Conservation (phyloP, 2,113 vertebrate species). For the Syrrhaptes paradoxus region DNA sequence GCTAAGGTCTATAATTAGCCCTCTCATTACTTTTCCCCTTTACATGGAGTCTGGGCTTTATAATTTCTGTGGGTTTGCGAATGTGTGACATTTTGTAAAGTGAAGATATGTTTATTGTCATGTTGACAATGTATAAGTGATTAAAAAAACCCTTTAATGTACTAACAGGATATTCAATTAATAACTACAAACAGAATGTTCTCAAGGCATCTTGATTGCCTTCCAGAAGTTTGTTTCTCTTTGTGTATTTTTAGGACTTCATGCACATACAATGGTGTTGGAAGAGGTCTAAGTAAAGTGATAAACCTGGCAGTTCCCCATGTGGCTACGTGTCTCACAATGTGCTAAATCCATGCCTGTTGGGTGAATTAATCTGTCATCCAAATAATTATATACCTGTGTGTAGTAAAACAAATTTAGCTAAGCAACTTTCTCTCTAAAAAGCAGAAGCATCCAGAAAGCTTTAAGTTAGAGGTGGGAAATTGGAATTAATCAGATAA, state of each 20-base stretch:
- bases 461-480: neutral
- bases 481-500: neutral
- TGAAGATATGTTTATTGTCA: neutral
- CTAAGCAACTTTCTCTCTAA: neutral
- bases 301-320: neutral
- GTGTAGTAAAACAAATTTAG: neutral
- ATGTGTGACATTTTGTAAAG: neutral
- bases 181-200: neutral
- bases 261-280: neutral
- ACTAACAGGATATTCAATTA: neutral
- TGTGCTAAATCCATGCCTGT: neutral
- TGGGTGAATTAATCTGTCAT: neutral
- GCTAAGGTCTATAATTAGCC: neutral
- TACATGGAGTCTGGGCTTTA: neutral
- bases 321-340: neutral
- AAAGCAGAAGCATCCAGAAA: neutral
- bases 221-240: neutral
- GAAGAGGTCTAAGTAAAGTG: neutral
- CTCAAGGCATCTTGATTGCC: neutral
- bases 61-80: neutral
- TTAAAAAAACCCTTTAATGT: neutral
- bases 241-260: neutral
- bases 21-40: neutral
- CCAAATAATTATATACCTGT: neutral
- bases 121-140: neutral